Percentiles rank a stretch among this genome's conserved stretches.
These are phyloP conservation scores for Idaea aversata DNA, from an alignment of 2,888 invertebrate species.

Conservation along the genomic window DNA sequence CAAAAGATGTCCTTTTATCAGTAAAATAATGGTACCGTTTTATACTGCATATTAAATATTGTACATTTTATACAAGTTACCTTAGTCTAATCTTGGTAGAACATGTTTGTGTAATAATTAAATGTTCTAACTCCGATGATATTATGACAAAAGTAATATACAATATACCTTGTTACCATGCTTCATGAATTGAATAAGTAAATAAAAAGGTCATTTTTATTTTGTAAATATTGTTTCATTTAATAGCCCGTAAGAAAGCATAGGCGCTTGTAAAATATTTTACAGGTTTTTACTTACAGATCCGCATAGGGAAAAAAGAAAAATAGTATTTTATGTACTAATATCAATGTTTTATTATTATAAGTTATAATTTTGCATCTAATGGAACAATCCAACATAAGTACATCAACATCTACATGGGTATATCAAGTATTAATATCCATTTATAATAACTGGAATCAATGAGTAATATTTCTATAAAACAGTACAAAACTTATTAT, in stretches of 20 bases:
- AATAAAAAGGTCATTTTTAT: conserved; percentile 78
- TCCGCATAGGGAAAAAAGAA: no score
- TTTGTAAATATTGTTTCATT: conserved; percentile 69
- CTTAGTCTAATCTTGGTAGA: conserved; percentile 76
- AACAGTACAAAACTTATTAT: no score
- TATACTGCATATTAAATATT: conserved; percentile 62
- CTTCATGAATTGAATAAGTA: conserved; percentile 73
- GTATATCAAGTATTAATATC: no score
- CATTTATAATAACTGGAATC: no score
- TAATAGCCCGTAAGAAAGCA: conserved; percentile 8
- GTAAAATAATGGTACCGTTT: conserved; percentile 69
- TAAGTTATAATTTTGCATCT: no score
- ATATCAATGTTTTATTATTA: no score
- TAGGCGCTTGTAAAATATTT: not conserved
- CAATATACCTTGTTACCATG: conserved; percentile 79
- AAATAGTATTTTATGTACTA: no score
- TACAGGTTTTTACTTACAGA: not conserved
- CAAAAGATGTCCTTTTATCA: conserved; percentile 60
- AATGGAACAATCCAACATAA: no score
- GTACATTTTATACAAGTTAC: conserved; percentile 80
- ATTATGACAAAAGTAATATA: conserved; percentile 66
- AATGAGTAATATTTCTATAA: no score
- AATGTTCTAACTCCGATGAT: conserved; percentile 69
- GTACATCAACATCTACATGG: no score
- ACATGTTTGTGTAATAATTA: conserved; percentile 63